Percentiles rank a stretch among this genome's conserved stretches.
phyloP scores from a whole-genome alignment of 2,888 invertebrate species.

The Apodemia duryi region DNA sequence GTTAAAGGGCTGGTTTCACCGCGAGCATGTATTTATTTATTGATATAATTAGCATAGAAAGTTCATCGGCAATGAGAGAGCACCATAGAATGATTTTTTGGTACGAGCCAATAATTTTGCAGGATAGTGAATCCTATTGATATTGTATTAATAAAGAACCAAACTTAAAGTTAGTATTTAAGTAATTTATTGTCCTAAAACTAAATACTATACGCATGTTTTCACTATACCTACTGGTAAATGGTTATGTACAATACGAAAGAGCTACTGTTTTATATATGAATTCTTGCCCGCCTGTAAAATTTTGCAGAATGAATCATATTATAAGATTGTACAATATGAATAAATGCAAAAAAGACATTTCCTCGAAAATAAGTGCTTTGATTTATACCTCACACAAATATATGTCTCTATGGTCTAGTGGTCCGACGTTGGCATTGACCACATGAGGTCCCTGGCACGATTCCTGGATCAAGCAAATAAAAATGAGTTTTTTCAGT shows the following conservation, averaged over 20 bases:
- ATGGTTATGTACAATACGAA: constrained; percentile 79
- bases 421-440: too few relatives aligned
- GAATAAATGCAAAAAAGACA: constrained; percentile 80
- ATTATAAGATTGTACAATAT: constrained; percentile 80
- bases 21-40: constrained; percentile 15
- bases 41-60: constrained; percentile 69
- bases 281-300: constrained; percentile 81
- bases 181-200: constrained; percentile 81
- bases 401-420: too few relatives aligned
- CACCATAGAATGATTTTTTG: constrained; percentile 63
- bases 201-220: constrained; percentile 79
- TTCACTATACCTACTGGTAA: constrained; percentile 76
- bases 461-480: too few relatives aligned
- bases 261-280: constrained; percentile 80
- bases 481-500: too few relatives aligned
- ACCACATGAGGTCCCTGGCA: too few relatives aligned
- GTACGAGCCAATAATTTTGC: constrained; percentile 72
- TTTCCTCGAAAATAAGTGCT: constrained; percentile 60
- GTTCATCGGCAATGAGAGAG: constrained; percentile 74
- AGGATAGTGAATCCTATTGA: constrained; percentile 78
- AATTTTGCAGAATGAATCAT: constrained; percentile 80
- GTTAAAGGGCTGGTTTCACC: background rate
- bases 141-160: constrained; percentile 81
- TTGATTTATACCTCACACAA: background rate
- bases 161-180: constrained; percentile 78